A percentile compares a stretch with the other conserved stretches of the same genome.
These are phyloP conservation scores for Drosophila sucinea DNA, from an alignment of 1,140 invertebrate genomes.

Conservation along the genomic window DNA sequence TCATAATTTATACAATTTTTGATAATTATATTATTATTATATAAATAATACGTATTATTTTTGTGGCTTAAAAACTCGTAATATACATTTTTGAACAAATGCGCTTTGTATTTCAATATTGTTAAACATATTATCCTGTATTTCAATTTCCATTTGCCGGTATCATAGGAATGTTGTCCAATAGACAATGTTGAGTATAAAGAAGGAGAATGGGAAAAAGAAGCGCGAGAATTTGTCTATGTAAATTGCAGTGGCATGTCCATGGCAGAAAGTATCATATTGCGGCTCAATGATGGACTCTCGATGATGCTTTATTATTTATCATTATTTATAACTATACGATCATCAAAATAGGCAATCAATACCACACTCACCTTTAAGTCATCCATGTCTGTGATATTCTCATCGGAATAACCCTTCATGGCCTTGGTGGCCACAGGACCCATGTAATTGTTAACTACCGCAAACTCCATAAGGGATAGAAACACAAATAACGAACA, in stretches of 20 bases:
- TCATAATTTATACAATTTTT: slow-evolving; percentile 64
- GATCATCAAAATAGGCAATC: neutral
- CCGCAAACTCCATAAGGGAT: slow-evolving; percentile 95
- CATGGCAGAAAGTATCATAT: slow-evolving; percentile 93
- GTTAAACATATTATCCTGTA: slow-evolving; percentile 26
- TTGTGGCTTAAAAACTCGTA: slow-evolving; percentile 72
- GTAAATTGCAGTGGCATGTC: slow-evolving; percentile 91
- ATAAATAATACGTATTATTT: slow-evolving; percentile 64
- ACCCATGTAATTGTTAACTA: slow-evolving; percentile 96
- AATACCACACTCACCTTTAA: slow-evolving; percentile 86
- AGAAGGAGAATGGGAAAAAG: slow-evolving; percentile 94
- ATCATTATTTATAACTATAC: neutral
- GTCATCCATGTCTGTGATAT: slow-evolving; percentile 89
- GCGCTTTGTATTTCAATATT: slow-evolving; percentile 58
- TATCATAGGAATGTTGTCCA: slow-evolving; percentile 92
- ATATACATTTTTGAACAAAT: slow-evolving; percentile 83
- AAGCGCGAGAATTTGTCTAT: slow-evolving; percentile 94
- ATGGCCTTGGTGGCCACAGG: slow-evolving; percentile 93
- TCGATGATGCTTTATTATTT: slow-evolving; percentile 82
- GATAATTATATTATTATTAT: slow-evolving; percentile 59
- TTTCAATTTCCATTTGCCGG: slow-evolving; percentile 20
- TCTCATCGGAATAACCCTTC: slow-evolving; percentile 95
- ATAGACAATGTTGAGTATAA: slow-evolving; percentile 93
- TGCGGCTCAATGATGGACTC: slow-evolving; percentile 85
- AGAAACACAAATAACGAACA: slow-evolving; percentile 96